Base-by-base conservation (phyloP, 53 echinoderm and acorn worm species). In the Crossaster papposus region DNA sequence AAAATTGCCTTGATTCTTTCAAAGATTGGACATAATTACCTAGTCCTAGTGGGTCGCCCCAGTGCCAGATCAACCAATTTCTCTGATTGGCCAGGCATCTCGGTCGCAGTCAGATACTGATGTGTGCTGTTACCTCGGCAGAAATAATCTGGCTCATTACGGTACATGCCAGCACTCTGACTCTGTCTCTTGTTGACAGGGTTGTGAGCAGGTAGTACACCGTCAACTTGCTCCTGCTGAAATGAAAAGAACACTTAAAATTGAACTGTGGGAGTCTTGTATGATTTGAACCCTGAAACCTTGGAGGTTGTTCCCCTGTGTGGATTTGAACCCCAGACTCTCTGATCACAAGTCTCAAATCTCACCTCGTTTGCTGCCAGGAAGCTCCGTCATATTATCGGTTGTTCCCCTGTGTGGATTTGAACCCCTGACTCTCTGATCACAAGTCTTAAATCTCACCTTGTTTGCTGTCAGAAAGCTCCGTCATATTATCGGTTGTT, bases 81-180 rank as follows among this genome's bases (percentile, higher is more conserved):
- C 82, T 93, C 94, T 4, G 98, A 94, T 52, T 96, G 93, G 23
- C 94, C 93, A 0, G 95, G 95, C 94, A 94, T 92, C 83, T 97
- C 98, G 3, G 98, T 97, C 3, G 98, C 95, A 24, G 98, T 97
- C 30, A 97, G 92, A 79, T 94, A 97, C 86, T 97, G 98, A 72
- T 97, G 98, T 28, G 91, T 89, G 53, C 94, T 95, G 80, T 94
- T 96, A 24, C 93, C 87, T 26, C 92, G 93, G 70, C 93, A 91
- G 71, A 91, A 96, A 28, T 87, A 77, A 29, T 81, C 77, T n/a
- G 50, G 54, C 51, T 89, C 80, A 12, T 92, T 83, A 31, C 71
- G 72, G 52, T 92, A 72, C 36, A 64, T 76, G 26, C 70, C 70
- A 15, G 91, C 94, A 70, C 90, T 80, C 51, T 89, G 89, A 58